phyloP scores from a whole-genome alignment of 2,888 invertebrate genomes.

The Ophioninae sp. region DNA sequence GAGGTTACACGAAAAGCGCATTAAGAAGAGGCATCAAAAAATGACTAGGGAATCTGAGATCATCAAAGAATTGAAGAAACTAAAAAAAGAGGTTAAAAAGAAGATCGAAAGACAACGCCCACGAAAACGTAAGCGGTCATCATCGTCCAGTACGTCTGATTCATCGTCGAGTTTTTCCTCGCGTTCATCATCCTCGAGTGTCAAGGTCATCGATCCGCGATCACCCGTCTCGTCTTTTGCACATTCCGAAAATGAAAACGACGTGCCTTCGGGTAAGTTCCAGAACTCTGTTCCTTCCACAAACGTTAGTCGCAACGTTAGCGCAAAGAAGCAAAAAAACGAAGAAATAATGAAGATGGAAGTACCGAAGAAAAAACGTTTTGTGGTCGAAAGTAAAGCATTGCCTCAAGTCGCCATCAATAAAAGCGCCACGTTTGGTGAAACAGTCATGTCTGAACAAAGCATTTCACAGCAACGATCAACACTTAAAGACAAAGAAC shows the following conservation, averaged over 20 bases:
- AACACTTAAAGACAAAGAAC: not conserved
- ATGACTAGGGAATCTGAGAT: not conserved
- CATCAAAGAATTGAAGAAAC: not conserved
- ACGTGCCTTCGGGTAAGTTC: not conserved
- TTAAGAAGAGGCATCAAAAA: not conserved
- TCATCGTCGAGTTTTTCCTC: slow-evolving; percentile 11
- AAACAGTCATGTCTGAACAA: not conserved
- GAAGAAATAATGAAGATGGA: no score
- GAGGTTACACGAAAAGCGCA: not conserved
- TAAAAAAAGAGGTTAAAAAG: not conserved
- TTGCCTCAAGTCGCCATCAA: not conserved
- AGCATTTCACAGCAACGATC: not conserved
- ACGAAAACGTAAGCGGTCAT: slow-evolving; percentile 35
- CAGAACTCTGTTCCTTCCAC: not conserved
- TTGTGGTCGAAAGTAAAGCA: not conserved
- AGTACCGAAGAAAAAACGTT: not conserved
- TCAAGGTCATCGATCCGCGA: not conserved
- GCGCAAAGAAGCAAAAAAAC: not conserved
- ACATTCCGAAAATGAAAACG: slow-evolving; percentile 20
- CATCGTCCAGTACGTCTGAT: slow-evolving; percentile 22
- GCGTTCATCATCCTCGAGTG: not conserved
- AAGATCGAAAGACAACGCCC: not conserved
- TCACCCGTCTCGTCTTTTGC: not conserved
- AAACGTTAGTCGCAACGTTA: not conserved
- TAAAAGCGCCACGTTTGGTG: no score